Evolutionary conservation across 2,797 vertebrate species (phyloP), one percentile per base, ranked within the genome.

Genomic region (Chanos chanos): DNA sequence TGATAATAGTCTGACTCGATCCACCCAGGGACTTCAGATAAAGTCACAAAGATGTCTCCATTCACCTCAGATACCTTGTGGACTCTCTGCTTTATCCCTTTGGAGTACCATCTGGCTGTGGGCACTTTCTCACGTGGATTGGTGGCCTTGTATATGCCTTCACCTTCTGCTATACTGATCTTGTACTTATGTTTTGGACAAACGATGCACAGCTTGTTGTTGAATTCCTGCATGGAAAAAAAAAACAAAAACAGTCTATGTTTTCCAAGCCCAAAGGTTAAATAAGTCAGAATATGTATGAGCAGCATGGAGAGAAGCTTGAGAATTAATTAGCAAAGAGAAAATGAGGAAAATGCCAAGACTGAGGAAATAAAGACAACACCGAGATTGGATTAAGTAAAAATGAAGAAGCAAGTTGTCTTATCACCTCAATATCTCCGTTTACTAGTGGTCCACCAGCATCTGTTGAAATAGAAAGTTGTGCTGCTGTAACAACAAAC

Each of bases 161-260:
- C 95, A 36, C 95, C 96, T 31, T 90, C 76, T 47, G 86, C 81
- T 71, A 99, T 73, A 55, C 87, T 82, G 72, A 99, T 94, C 87
- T 89, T 94, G 76, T 88, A 98, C 70, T 95, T 94, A 87, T 99
- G 95, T 75, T 91, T 95, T 7, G 95, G 95, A 70, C 95, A 99
- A 81, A 94, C 78, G 73, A 99, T 90, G 75, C 96, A 99, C 0
- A 91, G 62, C 73, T 87, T 91, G 74, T 89, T 89, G 53, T 83
- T 70, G 2, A 94, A 79, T 64, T 98, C 94, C 96, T 97, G 76
- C 5, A 36, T 61, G 39, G 63, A 30, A 63, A 36, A n/a, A n/a
- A n/a, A n/a, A 16, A 34, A 27, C 21, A 31, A 40, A 18, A 15
- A 41, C 3, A 0, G 16, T 28, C n/a, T 13, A 5, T 39, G 3